These are phyloP conservation scores for Danio kyathit DNA, from an alignment of 2,797 vertebrate species.

Conservation along the genomic window DNA sequence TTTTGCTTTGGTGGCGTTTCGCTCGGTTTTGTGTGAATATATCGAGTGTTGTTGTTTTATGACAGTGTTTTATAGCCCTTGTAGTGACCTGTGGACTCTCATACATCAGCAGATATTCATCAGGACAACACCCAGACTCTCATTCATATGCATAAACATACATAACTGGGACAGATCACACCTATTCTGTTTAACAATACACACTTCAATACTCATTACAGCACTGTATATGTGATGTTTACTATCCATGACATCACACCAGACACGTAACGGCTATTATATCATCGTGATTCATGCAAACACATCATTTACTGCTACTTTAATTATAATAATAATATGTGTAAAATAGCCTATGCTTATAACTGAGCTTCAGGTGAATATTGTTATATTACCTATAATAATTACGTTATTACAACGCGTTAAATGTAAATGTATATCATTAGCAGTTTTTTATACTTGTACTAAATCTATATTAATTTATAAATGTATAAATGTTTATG, in stretches of 20 bases:
- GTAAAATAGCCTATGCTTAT: too few species aligned
- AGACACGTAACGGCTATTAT: neutral
- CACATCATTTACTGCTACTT: neutral
- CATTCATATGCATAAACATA: neutral
- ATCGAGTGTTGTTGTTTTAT: neutral
- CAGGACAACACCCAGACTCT: conserved; percentile 30
- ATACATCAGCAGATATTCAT: conserved; percentile 5
- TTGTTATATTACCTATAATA: too few species aligned
- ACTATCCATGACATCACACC: conserved; percentile 8
- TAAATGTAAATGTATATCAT: too few species aligned
- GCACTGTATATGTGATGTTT: neutral
- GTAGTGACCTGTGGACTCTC: conserved; percentile 29
- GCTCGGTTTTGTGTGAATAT: neutral
- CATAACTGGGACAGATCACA: neutral
- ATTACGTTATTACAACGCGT: too few species aligned
- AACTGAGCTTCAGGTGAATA: too few species aligned
- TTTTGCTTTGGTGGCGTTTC: neutral
- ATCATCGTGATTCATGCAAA: neutral
- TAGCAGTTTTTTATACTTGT: too few species aligned
- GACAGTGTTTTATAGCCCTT: conserved; percentile 7
- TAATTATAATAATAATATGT: too few species aligned
- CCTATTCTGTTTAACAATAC: neutral
- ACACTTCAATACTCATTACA: neutral
- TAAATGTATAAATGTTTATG: too few species aligned
- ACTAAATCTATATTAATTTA: too few species aligned